A percentile compares a stretch with the other conserved stretches of the same genome.
These are phyloP conservation scores for Anableps anableps DNA, from an alignment of 2,797 vertebrate genomes.

Conservation along the genomic window DNA sequence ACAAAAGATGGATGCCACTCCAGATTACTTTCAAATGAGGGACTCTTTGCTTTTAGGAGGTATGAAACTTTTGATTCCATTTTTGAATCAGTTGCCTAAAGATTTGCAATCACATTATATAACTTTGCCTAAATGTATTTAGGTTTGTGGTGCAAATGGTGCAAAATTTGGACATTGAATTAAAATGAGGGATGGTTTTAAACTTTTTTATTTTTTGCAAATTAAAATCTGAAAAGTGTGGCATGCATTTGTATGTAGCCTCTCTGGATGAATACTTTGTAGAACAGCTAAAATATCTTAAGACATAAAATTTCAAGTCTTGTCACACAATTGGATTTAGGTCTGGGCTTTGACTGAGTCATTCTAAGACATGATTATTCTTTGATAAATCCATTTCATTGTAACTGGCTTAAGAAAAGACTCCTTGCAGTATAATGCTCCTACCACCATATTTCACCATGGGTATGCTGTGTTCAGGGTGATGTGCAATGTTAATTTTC, in stretches of 20 bases:
- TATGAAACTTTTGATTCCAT: background rate
- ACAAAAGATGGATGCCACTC: conserved; percentile 66
- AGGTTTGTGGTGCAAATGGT: background rate
- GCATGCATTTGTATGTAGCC: background rate
- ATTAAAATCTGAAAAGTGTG: background rate
- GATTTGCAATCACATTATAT: too few species aligned
- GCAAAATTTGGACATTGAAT: background rate
- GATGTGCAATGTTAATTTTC: background rate
- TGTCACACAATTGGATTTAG: background rate
- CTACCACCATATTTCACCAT: background rate
- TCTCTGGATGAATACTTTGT: background rate
- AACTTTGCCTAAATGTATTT: too few species aligned
- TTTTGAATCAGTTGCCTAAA: too few species aligned
- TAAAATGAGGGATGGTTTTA: background rate
- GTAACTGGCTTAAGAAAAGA: background rate
- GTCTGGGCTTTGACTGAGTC: background rate
- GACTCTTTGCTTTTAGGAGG: background rate
- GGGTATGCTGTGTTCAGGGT: background rate
- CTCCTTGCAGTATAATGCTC: background rate
- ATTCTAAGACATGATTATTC: too few species aligned
- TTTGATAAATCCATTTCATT: background rate
- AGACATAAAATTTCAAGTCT: background rate
- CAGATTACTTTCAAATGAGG: conserved; percentile 70
- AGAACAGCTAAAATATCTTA: background rate
- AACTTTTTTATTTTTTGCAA: background rate